A percentile compares a stretch with the other conserved stretches of the same genome.
Conservation (phyloP, 2,113 vertebrate genomes). For the Columba livia region DNA sequence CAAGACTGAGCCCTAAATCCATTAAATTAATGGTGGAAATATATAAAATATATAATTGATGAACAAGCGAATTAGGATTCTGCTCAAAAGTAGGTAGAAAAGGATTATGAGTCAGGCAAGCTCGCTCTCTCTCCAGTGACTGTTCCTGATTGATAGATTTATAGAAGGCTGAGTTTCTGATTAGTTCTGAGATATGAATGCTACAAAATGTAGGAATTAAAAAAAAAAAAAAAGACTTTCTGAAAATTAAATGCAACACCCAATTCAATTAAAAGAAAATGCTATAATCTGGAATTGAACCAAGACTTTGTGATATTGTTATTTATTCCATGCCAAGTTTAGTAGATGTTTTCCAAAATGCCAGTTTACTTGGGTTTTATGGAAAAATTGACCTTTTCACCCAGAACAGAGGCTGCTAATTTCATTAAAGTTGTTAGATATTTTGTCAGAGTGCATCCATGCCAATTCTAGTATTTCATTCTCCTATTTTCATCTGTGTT, state of each 20-base stretch:
- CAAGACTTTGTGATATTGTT: slow-evolving; percentile 59
- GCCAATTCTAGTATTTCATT: slow-evolving; percentile 55
- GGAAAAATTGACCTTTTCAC: slow-evolving; percentile 69
- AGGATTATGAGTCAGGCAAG: slow-evolving; percentile 58
- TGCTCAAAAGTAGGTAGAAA: slow-evolving; percentile 51
- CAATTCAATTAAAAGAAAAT: slow-evolving; percentile 73
- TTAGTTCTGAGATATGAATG: slow-evolving; percentile 41
- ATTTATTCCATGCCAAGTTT: slow-evolving; percentile 61
- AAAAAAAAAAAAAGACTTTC: slow-evolving; percentile 37
- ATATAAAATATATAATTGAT: slow-evolving; percentile 57
- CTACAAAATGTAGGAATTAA: slow-evolving; percentile 39
- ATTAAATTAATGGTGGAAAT: slow-evolving; percentile 44
- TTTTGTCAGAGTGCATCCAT: background rate
- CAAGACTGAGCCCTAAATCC: slow-evolving; percentile 27
- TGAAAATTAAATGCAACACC: slow-evolving; percentile 69
- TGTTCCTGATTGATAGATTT: slow-evolving; percentile 38
- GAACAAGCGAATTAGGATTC: slow-evolving; percentile 61
- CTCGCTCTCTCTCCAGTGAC: background rate
- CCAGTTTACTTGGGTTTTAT: slow-evolving; percentile 61
- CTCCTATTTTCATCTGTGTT: slow-evolving; percentile 25
- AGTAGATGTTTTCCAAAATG: slow-evolving; percentile 63
- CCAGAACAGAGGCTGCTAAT: slow-evolving; percentile 63
- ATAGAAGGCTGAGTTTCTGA: slow-evolving; percentile 26
- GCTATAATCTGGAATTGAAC: slow-evolving; percentile 64
- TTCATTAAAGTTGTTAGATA: slow-evolving; percentile 66